phyloP scores from a whole-genome alignment of 1,140 invertebrate genomes.

The Philopotamus ludificatus region DNA sequence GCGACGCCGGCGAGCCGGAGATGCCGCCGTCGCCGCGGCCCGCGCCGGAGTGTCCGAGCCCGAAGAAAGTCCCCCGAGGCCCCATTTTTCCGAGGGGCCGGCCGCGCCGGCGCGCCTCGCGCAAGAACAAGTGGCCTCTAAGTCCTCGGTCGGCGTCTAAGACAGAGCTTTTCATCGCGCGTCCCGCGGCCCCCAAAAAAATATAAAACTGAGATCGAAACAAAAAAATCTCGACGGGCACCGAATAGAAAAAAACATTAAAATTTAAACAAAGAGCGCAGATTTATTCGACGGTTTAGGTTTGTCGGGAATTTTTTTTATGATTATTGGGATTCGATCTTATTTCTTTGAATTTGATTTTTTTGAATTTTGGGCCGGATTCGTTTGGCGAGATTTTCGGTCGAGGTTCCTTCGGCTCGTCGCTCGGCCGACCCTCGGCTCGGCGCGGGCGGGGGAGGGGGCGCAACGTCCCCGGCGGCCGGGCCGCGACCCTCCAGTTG shows the following conservation, averaged over 20 bases:
- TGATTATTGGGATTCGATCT: background rate
- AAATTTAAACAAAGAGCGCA: no score
- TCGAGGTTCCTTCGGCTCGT: no score
- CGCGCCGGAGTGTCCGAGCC: slow-evolving; percentile 20
- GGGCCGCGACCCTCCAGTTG: slow-evolving; percentile 9
- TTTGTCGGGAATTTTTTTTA: background rate
- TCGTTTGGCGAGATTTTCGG: background rate
- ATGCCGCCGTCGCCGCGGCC: slow-evolving; percentile 9
- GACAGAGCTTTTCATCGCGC: slow-evolving; percentile 11
- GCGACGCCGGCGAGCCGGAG: background rate
- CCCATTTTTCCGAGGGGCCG: slow-evolving; percentile 28
- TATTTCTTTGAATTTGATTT: background rate
- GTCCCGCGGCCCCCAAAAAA: no score
- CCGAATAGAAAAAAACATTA: no score
- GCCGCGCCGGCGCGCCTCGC: slow-evolving; percentile 25
- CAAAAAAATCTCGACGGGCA: no score
- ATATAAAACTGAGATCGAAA: no score
- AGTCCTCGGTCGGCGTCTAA: slow-evolving; percentile 25
- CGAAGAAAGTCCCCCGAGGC: slow-evolving; percentile 26
- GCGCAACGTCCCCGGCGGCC: background rate
- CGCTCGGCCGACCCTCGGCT: no score
- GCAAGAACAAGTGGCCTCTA: slow-evolving; percentile 30
- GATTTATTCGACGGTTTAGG: no score
- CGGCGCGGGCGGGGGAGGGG: background rate
- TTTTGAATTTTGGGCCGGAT: background rate